Conservation (phyloP, 2,113 vertebrate species). For the Petaurus breviceps region DNA sequence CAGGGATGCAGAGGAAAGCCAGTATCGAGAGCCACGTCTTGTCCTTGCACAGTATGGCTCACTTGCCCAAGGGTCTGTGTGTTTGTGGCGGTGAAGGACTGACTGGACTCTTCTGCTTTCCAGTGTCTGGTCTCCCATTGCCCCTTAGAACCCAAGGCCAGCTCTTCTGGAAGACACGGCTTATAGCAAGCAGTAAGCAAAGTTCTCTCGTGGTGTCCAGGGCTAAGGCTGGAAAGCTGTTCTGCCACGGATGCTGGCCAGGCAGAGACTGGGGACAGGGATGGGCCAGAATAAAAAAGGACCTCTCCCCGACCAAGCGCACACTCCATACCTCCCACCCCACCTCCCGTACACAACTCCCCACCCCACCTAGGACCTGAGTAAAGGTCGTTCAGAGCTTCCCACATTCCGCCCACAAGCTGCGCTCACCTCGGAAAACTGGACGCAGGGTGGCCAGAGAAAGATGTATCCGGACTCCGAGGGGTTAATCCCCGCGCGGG, state of each 20-base stretch:
- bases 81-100: background rate
- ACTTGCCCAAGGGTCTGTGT: background rate
- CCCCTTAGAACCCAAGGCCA: background rate
- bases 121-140: background rate
- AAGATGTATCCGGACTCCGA: conserved; percentile 70
- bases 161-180: background rate
- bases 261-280: background rate
- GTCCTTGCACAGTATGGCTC: background rate
- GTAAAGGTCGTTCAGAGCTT: background rate
- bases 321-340: background rate
- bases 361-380: background rate
- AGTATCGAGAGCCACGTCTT: background rate
- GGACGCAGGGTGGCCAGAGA: conserved; percentile 14
- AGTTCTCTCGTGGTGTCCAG: background rate
- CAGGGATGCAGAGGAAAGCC: background rate
- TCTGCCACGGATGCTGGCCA: background rate
- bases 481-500: conserved; percentile 75
- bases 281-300: conserved; percentile 40
- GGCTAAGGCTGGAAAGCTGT: background rate
- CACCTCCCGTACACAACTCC: background rate
- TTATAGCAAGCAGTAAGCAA: background rate
- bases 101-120: background rate
- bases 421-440: background rate
- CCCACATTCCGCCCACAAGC: background rate
- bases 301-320: background rate